Percentiles rank a stretch among this genome's conserved stretches.
Evolutionary conservation across 2,113 vertebrate species (phyloP).

Genomic region (Jacana jacana): DNA sequence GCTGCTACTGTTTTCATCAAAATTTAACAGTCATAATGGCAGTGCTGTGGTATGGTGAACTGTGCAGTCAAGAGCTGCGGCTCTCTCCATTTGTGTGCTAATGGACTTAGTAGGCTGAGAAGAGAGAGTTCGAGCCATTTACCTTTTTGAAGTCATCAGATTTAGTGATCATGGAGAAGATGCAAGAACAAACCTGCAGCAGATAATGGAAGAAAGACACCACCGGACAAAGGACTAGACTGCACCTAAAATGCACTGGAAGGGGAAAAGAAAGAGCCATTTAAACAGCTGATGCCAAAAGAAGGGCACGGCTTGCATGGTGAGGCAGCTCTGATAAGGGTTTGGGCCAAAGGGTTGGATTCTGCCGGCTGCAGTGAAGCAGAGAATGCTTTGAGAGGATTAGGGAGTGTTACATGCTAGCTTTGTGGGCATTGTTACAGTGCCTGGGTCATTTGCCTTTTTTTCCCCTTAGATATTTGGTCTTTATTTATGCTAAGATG

Average conservation of each 20-base stretch:
- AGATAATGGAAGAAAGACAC: background rate
- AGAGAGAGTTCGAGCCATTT: background rate
- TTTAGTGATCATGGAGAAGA: background rate
- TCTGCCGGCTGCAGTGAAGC: background rate
- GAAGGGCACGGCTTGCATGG: background rate
- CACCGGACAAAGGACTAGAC: background rate
- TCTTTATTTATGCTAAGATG: background rate
- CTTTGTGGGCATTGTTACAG: background rate
- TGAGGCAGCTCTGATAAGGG: background rate
- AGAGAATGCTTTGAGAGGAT: background rate
- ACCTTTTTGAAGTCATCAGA: background rate
- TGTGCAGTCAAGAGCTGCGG: background rate
- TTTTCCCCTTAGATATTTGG: background rate
- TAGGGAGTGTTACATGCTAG: background rate
- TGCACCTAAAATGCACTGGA: background rate
- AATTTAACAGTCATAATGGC: background rate
- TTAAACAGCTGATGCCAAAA: background rate
- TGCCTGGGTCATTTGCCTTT: background rate
- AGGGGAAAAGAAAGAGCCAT: fast-evolving
- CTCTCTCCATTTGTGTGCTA: background rate
- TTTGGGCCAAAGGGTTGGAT: background rate
- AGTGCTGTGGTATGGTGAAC: background rate
- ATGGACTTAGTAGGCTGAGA: background rate
- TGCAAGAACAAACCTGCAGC: background rate
- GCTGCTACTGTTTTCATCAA: background rate